phyloP scores from a whole-genome alignment of 2,113 vertebrate species.

The Phaethon lepturus region DNA sequence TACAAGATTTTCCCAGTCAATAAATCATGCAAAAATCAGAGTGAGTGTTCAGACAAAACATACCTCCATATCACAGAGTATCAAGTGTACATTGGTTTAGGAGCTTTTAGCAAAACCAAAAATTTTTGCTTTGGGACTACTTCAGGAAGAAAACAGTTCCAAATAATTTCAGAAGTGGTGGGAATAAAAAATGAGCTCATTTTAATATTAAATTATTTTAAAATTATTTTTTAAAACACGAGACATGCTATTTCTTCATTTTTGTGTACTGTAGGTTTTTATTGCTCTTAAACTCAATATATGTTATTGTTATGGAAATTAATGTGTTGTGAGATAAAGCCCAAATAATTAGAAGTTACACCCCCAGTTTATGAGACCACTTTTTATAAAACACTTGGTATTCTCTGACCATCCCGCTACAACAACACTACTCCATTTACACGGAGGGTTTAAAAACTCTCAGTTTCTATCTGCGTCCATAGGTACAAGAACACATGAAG shows the following conservation, averaged over 20 bases:
- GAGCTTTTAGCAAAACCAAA: not conserved
- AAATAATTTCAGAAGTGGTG: not conserved
- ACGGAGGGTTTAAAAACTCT: not conserved
- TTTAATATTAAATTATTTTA: not conserved
- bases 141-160: not conserved
- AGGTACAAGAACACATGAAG: not conserved
- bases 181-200: not conserved
- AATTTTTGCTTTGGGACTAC: accelerated
- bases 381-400: not conserved
- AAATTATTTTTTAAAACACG: not conserved
- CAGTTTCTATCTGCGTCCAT: not conserved
- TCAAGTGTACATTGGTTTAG: not conserved
- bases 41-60: not conserved
- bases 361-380: not conserved
- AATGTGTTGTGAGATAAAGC: not conserved
- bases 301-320: not conserved
- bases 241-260: not conserved
- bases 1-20: not conserved
- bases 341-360: not conserved
- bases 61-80: not conserved
- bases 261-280: not conserved
- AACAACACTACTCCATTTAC: not conserved
- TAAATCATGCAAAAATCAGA: not conserved
- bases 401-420: not conserved
- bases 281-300: not conserved